A percentile compares a stretch with the other conserved stretches of the same genome.
phyloP scores from a whole-genome alignment of 2,113 vertebrate genomes.

The Tricholaema leucomelas region DNA sequence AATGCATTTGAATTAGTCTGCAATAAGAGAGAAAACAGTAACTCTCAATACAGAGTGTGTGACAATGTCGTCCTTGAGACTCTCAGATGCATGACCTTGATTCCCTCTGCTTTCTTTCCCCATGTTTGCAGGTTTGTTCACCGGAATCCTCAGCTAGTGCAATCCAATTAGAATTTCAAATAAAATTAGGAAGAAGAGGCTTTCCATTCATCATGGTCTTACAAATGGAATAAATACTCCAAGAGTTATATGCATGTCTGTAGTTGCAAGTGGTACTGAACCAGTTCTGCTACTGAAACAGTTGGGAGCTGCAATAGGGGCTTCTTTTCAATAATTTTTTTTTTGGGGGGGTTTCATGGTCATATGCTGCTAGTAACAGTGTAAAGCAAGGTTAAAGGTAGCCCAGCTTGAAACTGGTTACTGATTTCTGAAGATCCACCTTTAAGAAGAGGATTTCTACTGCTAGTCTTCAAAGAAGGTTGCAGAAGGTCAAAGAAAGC shows the following conservation, averaged over 20 bases:
- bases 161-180: background rate
- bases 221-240: background rate
- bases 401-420: background rate
- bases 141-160: background rate
- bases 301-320: background rate
- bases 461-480: background rate
- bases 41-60: background rate
- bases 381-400: background rate
- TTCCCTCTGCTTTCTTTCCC: background rate
- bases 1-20: background rate
- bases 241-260: background rate
- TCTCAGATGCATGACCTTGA: background rate
- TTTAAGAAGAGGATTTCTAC: background rate
- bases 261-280: background rate
- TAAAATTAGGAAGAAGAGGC: background rate
- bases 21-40: background rate
- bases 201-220: background rate
- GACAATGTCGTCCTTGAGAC: background rate
- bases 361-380: background rate
- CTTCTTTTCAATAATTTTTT: accelerated
- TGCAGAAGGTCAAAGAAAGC: background rate
- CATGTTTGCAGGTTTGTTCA: background rate
- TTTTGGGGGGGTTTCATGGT: background rate
- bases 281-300: background rate
- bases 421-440: background rate